These are phyloP conservation scores for Hypsibius dujardini DNA, from an alignment of 1,140 invertebrate genomes.

Conservation along the genomic window DNA sequence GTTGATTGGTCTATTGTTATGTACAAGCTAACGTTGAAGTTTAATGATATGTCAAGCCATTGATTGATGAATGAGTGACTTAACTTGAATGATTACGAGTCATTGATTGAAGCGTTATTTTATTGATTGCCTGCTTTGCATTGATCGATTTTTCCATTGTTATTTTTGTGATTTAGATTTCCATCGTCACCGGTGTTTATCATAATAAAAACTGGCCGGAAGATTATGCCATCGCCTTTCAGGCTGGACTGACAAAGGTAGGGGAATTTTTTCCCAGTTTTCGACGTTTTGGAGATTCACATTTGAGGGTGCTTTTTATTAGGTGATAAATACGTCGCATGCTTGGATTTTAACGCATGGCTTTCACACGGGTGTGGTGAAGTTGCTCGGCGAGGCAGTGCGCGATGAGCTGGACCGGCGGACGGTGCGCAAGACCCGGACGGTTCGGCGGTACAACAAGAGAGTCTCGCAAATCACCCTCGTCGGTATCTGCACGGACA, in stretches of 20 bases:
- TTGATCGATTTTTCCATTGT: too few species aligned
- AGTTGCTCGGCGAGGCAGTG: conserved; percentile 33
- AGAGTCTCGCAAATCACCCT: conserved; percentile 5
- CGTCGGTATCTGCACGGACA: conserved; percentile 9
- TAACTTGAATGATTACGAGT: too few species aligned
- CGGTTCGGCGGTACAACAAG: conserved; percentile 4
- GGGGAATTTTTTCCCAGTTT: background rate
- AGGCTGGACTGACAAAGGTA: conserved; percentile 7
- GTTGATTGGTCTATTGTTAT: too few species aligned
- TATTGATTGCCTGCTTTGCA: too few species aligned
- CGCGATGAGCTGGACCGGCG: conserved; percentile 25
- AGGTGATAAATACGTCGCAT: conserved; percentile 30
- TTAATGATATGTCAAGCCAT: too few species aligned
- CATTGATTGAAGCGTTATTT: too few species aligned
- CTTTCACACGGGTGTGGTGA: conserved; percentile 30
- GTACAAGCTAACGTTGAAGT: too few species aligned
- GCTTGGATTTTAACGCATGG: conserved; percentile 37
- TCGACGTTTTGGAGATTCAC: background rate
- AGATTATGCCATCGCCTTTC: conserved; percentile 2
- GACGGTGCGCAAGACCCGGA: background rate
- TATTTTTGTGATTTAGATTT: too few species aligned
- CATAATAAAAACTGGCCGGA: conserved; percentile 1
- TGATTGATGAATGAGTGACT: too few species aligned
- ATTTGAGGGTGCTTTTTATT: background rate
- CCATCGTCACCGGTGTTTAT: conserved; percentile 2